Base-by-base conservation (phyloP, 2,797 vertebrate species). In the Lepidocolaptes lacrymiger region DNA sequence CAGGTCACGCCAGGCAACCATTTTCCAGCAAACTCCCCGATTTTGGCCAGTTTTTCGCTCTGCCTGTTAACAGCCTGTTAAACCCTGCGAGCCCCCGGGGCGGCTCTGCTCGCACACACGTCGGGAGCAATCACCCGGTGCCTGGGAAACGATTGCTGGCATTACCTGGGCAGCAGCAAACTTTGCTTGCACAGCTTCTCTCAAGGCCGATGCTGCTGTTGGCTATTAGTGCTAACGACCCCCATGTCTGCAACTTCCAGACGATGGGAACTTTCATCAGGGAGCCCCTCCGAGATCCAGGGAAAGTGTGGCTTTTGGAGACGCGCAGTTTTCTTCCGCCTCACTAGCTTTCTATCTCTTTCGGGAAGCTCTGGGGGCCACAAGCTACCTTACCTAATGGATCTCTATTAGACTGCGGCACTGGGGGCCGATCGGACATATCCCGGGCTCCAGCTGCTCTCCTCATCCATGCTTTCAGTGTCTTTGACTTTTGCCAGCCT, bases 131-230 rank as follows among this genome's bases (percentile, higher is more conserved):
- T 91, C 5, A 14, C 44, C 74, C 7, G 1, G 62, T 12, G 36
- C 61, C 62, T 68, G 80, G 66, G 36, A 92, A 82, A 94, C 39
- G 49, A 77, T 43, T 92, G 64, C 44, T 89, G 81, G 81, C 86
- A 46, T 63, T 71, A 97, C 95, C 94, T 94, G 93, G 78, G 81
- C 81, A 93, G 90, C 28, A 54, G 86, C 74, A 93, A 95, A 94
- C 92, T 96, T 93, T 74, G 68, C 93, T 91, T 71, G 84, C 10
- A 0, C 91, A 92, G 89, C 85, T 80, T 49, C 74, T 94, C 76
- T 76, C 56, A 43, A 61, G 52, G 76, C 93, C 20, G 26, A 19
- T 2, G 8, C 28, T 63, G 67, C 84, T 89, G 51, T 58, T 0
- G 13, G 74, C 83, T 76, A 71, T 95, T 91, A 79, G 67, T 2